A percentile compares a stretch with the other conserved stretches of the same genome.
These are phyloP conservation scores for Acanthis flammea DNA, from an alignment of 2,797 vertebrate species.

Conservation along the genomic window DNA sequence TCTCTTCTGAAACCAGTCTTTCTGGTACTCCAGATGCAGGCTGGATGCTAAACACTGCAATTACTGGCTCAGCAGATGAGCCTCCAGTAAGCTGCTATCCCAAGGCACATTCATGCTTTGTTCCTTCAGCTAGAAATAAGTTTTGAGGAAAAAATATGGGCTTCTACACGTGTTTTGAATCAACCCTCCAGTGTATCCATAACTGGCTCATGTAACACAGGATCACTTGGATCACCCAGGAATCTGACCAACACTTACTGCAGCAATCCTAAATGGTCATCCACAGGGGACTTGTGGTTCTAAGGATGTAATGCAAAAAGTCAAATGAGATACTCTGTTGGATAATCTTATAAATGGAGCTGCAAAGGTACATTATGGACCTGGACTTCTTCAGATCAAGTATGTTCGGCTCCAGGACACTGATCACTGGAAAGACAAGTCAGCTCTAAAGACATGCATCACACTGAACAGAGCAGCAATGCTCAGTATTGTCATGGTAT, in stretches of 20 bases:
- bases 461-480: background rate
- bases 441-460: background rate
- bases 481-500: background rate
- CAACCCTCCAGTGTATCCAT: background rate
- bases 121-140: background rate
- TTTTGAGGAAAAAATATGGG: background rate
- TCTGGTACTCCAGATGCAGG: background rate
- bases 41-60: background rate
- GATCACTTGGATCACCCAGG: background rate
- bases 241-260: background rate
- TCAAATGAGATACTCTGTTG: background rate
- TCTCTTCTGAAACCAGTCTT: background rate
- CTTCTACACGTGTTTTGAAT: background rate
- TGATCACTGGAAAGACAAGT: background rate
- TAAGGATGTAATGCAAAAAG: background rate
- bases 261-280: background rate
- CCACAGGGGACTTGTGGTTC: background rate
- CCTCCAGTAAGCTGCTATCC: background rate
- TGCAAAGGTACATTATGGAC: background rate
- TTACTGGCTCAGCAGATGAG: conserved; percentile 21
- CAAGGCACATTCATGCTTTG: background rate
- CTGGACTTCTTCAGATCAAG: background rate
- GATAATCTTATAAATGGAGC: background rate
- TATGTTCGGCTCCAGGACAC: background rate
- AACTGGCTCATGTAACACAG: background rate